These are phyloP conservation scores for Sebastes alutus DNA, from an alignment of 2,797 vertebrate species.

Conservation along the genomic window DNA sequence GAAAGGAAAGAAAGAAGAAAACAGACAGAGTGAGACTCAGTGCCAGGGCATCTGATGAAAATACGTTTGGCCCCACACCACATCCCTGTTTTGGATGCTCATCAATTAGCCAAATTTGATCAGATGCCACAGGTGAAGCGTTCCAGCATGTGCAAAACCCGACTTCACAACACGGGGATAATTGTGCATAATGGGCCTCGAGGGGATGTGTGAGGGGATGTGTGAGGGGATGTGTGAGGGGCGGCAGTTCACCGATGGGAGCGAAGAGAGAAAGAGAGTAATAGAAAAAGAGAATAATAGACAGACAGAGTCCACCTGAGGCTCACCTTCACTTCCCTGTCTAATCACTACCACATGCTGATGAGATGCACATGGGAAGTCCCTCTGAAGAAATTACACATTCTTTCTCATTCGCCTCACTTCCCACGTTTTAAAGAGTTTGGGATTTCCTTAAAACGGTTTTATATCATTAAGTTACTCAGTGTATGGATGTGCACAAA, in stretches of 20 bases:
- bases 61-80: constrained; percentile 58
- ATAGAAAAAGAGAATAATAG: constrained; percentile 35
- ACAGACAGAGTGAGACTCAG: constrained; percentile 5
- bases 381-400: constrained; percentile 39
- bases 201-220: constrained; percentile 24
- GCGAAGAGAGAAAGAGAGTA: constrained; percentile 14
- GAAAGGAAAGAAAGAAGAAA: constrained; percentile 23
- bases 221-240: constrained; percentile 4
- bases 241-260: constrained; percentile 6
- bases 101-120: constrained; percentile 58
- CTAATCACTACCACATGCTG: constrained; percentile 75
- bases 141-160: constrained; percentile 22
- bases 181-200: constrained; percentile 44
- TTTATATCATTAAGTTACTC: constrained; percentile 31
- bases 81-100: constrained; percentile 45
- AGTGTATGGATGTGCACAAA: not conserved
- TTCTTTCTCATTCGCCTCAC: constrained; percentile 44
- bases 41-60: constrained; percentile 64
- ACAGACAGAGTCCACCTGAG: constrained; percentile 60
- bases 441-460: constrained; percentile 33
- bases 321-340: constrained; percentile 70
- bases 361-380: constrained; percentile 51
- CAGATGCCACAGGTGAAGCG: constrained; percentile 49
- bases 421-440: constrained; percentile 20
- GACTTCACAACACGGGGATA: constrained; percentile 5